Percentiles rank a stretch among this genome's conserved stretches.
phyloP scores from a whole-genome alignment of 2,797 vertebrate species.

The Sebastes dallii region DNA sequence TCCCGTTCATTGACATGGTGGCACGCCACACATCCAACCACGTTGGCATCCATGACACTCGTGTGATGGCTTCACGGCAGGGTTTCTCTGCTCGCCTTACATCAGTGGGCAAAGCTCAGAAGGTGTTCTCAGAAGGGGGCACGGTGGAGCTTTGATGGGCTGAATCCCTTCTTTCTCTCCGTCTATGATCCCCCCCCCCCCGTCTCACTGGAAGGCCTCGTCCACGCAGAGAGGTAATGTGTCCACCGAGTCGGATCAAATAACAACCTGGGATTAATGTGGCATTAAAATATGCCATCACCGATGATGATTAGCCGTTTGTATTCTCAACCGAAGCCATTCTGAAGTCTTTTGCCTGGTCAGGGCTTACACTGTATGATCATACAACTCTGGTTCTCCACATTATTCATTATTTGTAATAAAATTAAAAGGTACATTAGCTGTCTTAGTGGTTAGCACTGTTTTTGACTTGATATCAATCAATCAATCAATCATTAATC shows the following conservation, averaged over 20 bases:
- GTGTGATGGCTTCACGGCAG: constrained; percentile 26
- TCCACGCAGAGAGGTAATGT: neutral
- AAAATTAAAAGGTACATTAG: too few species aligned
- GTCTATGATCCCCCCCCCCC: neutral
- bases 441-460: neutral
- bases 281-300: neutral
- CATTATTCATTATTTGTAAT: too few species aligned
- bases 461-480: neutral
- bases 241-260: constrained; percentile 8
- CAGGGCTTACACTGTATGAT: too few species aligned
- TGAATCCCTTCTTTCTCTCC: neutral
- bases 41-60: constrained; percentile 2
- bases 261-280: neutral
- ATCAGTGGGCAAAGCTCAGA: constrained; percentile 16
- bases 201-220: neutral
- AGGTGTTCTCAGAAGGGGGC: neutral
- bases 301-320: fast-evolving
- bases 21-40: neutral
- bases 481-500: too few species aligned
- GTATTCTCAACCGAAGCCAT: neutral
- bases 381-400: neutral
- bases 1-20: neutral
- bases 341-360: too few species aligned
- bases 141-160: constrained; percentile 7
- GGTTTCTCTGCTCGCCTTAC: constrained; percentile 8